phyloP scores from a whole-genome alignment of 2,113 vertebrate genomes.

The Hemichromis elongatus region DNA sequence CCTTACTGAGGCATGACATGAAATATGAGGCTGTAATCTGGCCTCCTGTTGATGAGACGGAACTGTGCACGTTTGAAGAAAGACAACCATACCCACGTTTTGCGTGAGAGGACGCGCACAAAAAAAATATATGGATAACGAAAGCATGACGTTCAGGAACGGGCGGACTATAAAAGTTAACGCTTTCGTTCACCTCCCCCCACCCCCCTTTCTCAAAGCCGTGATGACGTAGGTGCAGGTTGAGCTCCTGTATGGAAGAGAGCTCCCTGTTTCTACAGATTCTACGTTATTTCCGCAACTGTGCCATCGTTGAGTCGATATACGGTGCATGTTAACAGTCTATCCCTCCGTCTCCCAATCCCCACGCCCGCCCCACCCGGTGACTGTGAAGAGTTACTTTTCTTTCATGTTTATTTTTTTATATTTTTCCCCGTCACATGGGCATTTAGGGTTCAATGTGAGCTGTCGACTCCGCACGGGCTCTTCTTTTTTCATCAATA shows the following conservation, averaged over 20 bases:
- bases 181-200: no score
- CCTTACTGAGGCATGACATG: neutral
- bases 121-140: neutral
- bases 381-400: neutral
- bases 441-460: neutral
- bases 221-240: conserved; percentile 35
- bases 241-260: neutral
- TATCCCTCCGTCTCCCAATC: neutral
- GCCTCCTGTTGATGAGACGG: neutral
- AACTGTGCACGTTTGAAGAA: neutral
- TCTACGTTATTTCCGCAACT: conserved; percentile 26
- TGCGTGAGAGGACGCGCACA: neutral
- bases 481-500: neutral
- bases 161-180: neutral
- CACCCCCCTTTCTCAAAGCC: neutral
- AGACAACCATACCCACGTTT: neutral
- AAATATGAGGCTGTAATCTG: neutral
- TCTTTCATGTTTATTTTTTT: neutral
- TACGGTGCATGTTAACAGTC: neutral
- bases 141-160: neutral
- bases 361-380: conserved; percentile 29
- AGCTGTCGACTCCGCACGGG: neutral
- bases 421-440: neutral
- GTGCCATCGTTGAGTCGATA: conserved; percentile 13
- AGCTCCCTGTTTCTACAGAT: neutral